Evolutionary conservation across 2,113 vertebrate species (phyloP), one percentile per base, ranked within the genome.

Genomic region (Sus scrofa): DNA sequence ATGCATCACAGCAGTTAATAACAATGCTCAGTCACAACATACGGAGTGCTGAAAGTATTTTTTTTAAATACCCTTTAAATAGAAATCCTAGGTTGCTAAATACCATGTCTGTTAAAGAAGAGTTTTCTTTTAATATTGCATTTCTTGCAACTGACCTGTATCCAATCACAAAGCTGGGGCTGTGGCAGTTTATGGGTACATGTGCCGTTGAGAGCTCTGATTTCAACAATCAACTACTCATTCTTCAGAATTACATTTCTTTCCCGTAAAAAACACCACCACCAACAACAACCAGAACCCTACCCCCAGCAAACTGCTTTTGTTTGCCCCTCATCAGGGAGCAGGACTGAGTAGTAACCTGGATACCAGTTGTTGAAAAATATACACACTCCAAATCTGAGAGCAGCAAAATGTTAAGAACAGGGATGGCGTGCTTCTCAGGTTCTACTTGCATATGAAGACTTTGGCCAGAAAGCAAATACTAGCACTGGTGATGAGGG

Each of bases 81-180:
- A 86, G 86, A 91, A 92, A 83, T 0, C 27, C 89, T 75, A 77
- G 74, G 39, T 78, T 95, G 79, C 67, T 95, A 94, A 97, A 93
- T 71, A 96, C 87, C 60, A 95, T 96, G 78, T 91, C 77, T 50
- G 68, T 97, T 97, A 97, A 94, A 83, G 89, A 88, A 75, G 16
- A 50, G 32, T 44, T 73, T 70, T 87, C 82, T 90, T 96, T 96
- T 90, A 93, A 90, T 91, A 44, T 63, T 89, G 86, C 70, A 56
- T 92, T 87, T 73, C 3, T 94, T 67, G 50, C 52, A 91, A 92
- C 97, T 94, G 70, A 73, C 91, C 96, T 94, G 50, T 56, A 83
- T 85, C 84, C n/a, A 8, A 20, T 77, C 3, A 1, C 71, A 90
- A 81, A 89, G 32, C 0, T 16, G 20, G 81, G 88, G 81, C 86